These are phyloP conservation scores for Rhinoptilus africanus DNA, from an alignment of 2,113 vertebrate species.

Conservation along the genomic window DNA sequence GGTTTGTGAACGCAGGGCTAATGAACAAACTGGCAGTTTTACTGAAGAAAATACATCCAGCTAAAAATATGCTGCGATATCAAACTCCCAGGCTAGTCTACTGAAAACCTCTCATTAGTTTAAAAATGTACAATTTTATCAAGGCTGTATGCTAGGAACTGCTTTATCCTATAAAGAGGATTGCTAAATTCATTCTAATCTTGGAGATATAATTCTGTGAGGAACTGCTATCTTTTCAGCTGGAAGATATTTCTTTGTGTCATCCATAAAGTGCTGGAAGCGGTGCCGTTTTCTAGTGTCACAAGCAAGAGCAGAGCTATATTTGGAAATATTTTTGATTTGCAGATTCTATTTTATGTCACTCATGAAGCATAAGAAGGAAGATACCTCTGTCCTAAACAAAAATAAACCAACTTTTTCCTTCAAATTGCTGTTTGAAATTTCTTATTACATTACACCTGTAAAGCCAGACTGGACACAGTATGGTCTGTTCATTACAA, in stretches of 20 bases:
- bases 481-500: neutral
- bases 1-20: neutral
- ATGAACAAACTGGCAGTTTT: neutral
- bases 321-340: conserved; percentile 26
- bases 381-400: neutral
- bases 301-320: neutral
- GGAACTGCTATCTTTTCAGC: neutral
- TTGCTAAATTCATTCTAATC: neutral
- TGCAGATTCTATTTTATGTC: neutral
- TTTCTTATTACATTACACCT: neutral
- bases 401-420: neutral
- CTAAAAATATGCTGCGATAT: neutral
- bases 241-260: neutral
- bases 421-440: neutral
- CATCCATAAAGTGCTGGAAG: neutral
- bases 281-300: neutral
- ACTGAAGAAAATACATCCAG: neutral
- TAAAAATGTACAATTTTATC: neutral
- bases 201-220: neutral
- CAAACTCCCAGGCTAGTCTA: neutral
- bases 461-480: neutral
- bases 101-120: neutral
- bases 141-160: neutral
- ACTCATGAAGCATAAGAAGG: neutral
- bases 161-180: neutral